A percentile compares a stretch with the other conserved stretches of the same genome.
Evolutionary conservation across 1,140 invertebrate species (phyloP).

Genomic region (Drosophila tsacasi): DNA sequence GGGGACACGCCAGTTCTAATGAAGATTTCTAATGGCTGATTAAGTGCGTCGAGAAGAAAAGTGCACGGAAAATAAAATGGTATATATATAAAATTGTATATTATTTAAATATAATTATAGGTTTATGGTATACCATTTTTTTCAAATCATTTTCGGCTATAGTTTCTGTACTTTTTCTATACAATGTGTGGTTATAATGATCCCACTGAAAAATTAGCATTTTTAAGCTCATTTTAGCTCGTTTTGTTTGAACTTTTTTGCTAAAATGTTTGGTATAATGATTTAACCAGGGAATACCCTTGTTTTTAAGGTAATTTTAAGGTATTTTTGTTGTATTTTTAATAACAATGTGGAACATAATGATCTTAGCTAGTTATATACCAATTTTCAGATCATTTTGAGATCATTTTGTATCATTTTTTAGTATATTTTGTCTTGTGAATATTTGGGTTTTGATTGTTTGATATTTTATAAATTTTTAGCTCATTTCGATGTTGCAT

Average conservation of each 20-base stretch:
- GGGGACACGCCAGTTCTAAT: constrained; percentile 60
- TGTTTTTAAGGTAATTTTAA: not conserved
- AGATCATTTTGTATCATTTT: not conserved
- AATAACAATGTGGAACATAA: not conserved
- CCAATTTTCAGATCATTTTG: not conserved
- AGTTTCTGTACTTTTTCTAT: too few relatives aligned
- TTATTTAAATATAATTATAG: too few relatives aligned
- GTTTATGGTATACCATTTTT: not conserved
- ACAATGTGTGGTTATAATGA: too few relatives aligned
- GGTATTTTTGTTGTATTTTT: not conserved
- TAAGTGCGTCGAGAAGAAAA: constrained; percentile 44
- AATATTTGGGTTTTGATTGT: not conserved
- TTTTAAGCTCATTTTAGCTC: not conserved
- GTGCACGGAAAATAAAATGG: constrained; percentile 14
- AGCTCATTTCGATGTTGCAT: not conserved
- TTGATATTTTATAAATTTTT: not conserved
- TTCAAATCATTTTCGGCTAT: not conserved
- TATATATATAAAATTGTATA: not conserved
- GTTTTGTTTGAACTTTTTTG: not conserved
- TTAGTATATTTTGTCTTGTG: too few relatives aligned
- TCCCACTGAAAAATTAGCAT: too few relatives aligned
- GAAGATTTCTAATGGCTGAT: constrained; percentile 77
- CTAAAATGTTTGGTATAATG: not conserved
- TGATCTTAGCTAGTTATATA: not conserved
- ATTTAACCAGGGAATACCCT: not conserved